These are phyloP conservation scores for Silurus asotus DNA, from an alignment of 2,113 vertebrate genomes.

Conservation along the genomic window DNA sequence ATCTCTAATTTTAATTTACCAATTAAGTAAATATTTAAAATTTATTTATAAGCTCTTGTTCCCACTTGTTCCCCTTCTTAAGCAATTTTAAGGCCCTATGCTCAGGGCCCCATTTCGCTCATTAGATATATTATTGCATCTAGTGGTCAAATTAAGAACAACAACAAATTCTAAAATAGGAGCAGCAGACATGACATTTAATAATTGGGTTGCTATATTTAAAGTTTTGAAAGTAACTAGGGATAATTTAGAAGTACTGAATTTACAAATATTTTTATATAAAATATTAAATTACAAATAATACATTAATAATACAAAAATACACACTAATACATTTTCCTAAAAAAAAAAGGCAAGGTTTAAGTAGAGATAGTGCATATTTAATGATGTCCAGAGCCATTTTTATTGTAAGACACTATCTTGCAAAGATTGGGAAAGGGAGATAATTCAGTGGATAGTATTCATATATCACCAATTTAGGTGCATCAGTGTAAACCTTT, in stretches of 20 bases:
- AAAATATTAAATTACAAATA: too few relatives aligned
- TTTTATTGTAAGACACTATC: neutral
- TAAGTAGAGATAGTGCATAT: neutral
- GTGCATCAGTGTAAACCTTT: too few relatives aligned
- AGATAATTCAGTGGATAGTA: too few relatives aligned
- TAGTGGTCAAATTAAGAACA: neutral
- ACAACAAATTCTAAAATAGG: neutral
- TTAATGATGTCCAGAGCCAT: neutral
- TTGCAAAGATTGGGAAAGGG: too few relatives aligned
- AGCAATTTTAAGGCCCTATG: neutral
- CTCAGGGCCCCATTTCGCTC: neutral
- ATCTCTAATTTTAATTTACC: too few relatives aligned
- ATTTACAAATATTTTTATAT: neutral
- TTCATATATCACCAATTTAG: too few relatives aligned
- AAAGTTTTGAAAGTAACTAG: neutral
- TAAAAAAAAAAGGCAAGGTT: neutral
- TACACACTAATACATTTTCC: neutral
- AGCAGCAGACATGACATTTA: neutral
- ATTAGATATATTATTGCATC: neutral
- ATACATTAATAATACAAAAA: too few relatives aligned
- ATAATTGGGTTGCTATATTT: neutral
- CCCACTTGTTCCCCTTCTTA: neutral
- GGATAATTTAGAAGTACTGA: neutral
- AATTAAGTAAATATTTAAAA: too few relatives aligned
- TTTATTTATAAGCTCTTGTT: neutral